Conservation (phyloP, 2,113 vertebrate genomes). For the Rhipidura dahli region DNA sequence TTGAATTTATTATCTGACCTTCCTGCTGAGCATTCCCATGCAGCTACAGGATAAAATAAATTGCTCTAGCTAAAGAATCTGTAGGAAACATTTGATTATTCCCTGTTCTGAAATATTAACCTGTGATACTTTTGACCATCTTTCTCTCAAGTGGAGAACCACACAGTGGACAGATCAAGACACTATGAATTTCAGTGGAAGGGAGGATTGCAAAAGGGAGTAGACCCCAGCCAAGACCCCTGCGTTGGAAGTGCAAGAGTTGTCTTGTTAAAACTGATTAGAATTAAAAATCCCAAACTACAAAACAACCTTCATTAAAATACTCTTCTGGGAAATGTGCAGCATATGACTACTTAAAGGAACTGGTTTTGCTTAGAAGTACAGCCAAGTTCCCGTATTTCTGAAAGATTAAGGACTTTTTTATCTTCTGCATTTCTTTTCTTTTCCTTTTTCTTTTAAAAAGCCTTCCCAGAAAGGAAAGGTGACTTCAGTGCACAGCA, state of each 20-base stretch:
- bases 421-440: not conserved
- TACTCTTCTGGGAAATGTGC: not conserved
- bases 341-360: conserved; percentile 13
- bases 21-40: conserved; percentile 46
- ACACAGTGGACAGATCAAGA: not conserved
- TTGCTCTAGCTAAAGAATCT: conserved; percentile 29
- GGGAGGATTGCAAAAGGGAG: not conserved
- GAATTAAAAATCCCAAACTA: not conserved
- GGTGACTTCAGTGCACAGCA: not conserved
- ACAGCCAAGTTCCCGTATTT: conserved; percentile 27
- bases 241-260: not conserved
- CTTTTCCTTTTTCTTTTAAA: conserved; percentile 11
- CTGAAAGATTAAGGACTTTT: conserved; percentile 41
- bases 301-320: conserved; percentile 28
- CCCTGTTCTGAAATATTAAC: conserved; percentile 17
- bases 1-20: conserved; percentile 60
- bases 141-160: not conserved
- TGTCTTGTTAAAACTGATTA: not conserved
- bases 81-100: conserved; percentile 50
- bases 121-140: not conserved
- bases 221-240: not conserved
- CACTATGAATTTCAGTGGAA: not conserved
- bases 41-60: conserved; percentile 63
- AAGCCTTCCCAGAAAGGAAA: not conserved
- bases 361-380: conserved; percentile 50